Conservation (phyloP, 53 echinoderm and acorn worm species). For the Astropecten irregularis region DNA sequence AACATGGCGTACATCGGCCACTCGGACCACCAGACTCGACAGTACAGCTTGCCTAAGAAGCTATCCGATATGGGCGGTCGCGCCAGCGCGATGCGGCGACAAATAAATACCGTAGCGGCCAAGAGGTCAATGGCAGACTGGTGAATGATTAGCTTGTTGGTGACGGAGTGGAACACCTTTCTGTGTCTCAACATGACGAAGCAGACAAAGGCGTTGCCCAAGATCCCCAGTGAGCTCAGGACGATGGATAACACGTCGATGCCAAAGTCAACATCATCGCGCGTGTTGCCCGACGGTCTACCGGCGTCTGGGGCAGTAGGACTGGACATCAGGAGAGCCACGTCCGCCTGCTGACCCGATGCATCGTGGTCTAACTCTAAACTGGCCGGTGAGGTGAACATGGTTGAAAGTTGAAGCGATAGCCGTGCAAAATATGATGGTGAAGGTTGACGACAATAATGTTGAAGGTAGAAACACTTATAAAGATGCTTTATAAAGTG, state of each 20-base stretch:
- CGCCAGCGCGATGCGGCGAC: background rate
- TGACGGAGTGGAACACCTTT: conserved; percentile 27
- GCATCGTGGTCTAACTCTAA: no score
- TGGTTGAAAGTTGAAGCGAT: no score
- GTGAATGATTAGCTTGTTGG: conserved; percentile 46
- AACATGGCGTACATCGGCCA: conserved; percentile 40
- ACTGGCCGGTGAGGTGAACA: no score
- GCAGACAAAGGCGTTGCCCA: conserved; percentile 42
- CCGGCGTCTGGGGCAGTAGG: no score
- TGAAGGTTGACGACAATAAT: no score
- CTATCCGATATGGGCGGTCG: background rate
- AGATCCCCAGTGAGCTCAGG: conserved; percentile 1
- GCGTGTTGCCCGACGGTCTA: no score
- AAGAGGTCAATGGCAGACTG: conserved; percentile 21
- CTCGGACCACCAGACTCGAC: conserved; percentile 47
- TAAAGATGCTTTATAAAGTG: no score
- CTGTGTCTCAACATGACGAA: conserved; percentile 23
- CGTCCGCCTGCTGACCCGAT: no score
- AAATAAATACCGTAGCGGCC: conserved; percentile 12
- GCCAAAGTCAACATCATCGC: conserved; percentile 1
- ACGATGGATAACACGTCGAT: background rate
- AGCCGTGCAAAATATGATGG: no score
- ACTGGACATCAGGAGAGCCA: no score
- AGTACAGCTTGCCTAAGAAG: conserved; percentile 21
- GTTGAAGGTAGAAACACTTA: no score